Percentiles rank a stretch among this genome's conserved stretches.
These are phyloP conservation scores for Rhombomys opimus DNA, from an alignment of 2,113 vertebrate species.

Conservation along the genomic window DNA sequence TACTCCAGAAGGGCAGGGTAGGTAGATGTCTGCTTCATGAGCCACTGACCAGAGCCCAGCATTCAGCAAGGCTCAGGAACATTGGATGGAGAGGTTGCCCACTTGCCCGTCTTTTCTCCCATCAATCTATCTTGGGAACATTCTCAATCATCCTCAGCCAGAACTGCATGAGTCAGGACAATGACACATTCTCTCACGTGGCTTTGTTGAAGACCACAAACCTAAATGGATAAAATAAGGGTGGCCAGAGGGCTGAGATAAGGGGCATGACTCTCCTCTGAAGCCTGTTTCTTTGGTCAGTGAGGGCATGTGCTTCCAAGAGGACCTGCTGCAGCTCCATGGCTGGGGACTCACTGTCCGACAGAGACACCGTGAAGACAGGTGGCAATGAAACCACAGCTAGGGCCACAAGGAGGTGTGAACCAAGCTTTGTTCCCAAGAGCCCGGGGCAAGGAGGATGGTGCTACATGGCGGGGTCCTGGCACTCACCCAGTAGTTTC, in stretches of 20 bases:
- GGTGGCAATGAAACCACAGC: background rate
- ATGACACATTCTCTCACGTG: background rate
- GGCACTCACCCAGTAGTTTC: slow-evolving; percentile 94
- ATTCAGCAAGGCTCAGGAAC: background rate
- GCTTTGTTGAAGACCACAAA: too few relatives aligned
- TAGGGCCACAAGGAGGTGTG: background rate
- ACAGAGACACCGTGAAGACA: background rate
- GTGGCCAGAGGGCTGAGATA: background rate
- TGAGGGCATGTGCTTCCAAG: rapidly evolving
- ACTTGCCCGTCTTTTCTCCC: background rate
- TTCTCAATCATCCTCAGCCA: background rate
- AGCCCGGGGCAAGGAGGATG: background rate
- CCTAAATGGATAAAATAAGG: background rate
- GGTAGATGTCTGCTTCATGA: background rate
- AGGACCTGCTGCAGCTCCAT: background rate
- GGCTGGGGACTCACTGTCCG: background rate
- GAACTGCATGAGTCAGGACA: background rate
- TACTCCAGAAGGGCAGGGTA: too few relatives aligned
- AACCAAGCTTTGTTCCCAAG: background rate
- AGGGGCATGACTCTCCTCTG: rapidly evolving
- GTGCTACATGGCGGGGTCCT: background rate
- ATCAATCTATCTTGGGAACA: background rate
- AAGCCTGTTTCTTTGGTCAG: background rate
- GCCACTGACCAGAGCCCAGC: background rate
- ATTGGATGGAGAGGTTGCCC: background rate